Conservation (phyloP, 2,113 vertebrate genomes). For the Sapajus apella region DNA sequence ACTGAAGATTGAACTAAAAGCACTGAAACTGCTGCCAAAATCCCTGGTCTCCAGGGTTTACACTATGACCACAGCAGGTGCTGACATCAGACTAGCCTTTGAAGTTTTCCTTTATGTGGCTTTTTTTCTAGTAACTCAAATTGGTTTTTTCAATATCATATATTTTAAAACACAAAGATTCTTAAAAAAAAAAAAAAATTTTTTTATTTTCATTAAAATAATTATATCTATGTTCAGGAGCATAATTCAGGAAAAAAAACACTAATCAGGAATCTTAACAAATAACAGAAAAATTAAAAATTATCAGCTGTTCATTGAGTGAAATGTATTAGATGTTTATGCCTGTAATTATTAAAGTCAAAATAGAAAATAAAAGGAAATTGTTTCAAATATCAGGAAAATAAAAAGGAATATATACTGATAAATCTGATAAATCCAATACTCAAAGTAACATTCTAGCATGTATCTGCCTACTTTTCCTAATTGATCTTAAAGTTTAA, state of each 20-base stretch:
- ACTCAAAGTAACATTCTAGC: constrained; percentile 39
- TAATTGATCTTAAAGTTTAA: constrained; percentile 43
- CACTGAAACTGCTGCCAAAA: constrained; percentile 69
- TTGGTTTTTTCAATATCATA: constrained; percentile 4
- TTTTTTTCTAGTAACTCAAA: constrained; percentile 42
- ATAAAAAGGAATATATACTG: background rate
- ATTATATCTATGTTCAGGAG: background rate
- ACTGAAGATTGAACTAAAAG: constrained; percentile 46
- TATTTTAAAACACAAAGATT: constrained; percentile 60
- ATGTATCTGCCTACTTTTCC: constrained; percentile 46
- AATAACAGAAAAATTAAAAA: constrained; percentile 29
- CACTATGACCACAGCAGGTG: constrained; percentile 62
- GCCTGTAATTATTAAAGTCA: constrained; percentile 49
- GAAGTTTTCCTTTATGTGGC: constrained; percentile 37
- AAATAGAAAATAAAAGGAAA: constrained; percentile 52
- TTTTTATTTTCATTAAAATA: constrained; percentile 35
- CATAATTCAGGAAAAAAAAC: background rate
- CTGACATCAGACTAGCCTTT: constrained; percentile 51
- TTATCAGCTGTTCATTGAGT: constrained; percentile 18
- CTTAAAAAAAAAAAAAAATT: constrained; percentile 16
- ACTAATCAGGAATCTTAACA: background rate
- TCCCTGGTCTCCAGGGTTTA: constrained; percentile 31
- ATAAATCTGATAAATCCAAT: constrained; percentile 34
- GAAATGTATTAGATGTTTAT: constrained; percentile 8
- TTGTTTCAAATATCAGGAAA: background rate